These are phyloP conservation scores for Melanchra persicariae DNA, from an alignment of 2,888 invertebrate genomes.

Conservation along the genomic window DNA sequence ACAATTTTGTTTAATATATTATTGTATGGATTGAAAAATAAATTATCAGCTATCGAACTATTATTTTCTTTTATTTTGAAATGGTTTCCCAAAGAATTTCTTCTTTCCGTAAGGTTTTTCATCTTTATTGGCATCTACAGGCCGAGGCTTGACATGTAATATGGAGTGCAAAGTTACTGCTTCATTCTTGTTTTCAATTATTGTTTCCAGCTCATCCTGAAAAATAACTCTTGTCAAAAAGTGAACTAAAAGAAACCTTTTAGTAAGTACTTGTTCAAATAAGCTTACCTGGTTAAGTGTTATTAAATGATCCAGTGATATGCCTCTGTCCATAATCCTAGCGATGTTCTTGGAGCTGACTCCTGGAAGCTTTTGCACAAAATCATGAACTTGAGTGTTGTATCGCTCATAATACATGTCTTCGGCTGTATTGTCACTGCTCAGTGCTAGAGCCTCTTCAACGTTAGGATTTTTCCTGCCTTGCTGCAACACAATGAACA, in stretches of 20 bases:
- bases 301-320: slow-evolving; percentile 92
- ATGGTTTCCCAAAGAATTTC: slow-evolving; percentile 79
- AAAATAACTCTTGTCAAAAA: slow-evolving; percentile 8
- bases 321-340: slow-evolving; percentile 93
- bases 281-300: slow-evolving; percentile 89
- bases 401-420: slow-evolving; percentile 91
- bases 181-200: slow-evolving; percentile 94
- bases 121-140: slow-evolving; percentile 85
- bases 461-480: slow-evolving; percentile 95
- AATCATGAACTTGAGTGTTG: slow-evolving; percentile 94
- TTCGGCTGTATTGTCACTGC: slow-evolving; percentile 92
- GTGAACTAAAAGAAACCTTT: neutral
- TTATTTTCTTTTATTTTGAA: slow-evolving; percentile 76
- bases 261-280: neutral
- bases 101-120: slow-evolving; percentile 81
- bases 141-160: slow-evolving; percentile 92
- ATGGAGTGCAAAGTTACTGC: slow-evolving; percentile 93
- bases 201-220: slow-evolving; percentile 92
- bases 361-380: slow-evolving; percentile 96
- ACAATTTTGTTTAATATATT: slow-evolving; percentile 44
- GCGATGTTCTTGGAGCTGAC: slow-evolving; percentile 96
- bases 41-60: slow-evolving; percentile 58
- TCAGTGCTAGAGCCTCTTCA: slow-evolving; percentile 93
- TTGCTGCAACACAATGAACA: slow-evolving; percentile 88
- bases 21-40: slow-evolving; percentile 55